Percentiles rank a stretch among this genome's conserved stretches.
phyloP scores from a whole-genome alignment of 1,140 invertebrate species.

The Drosophila pseudoobscura region DNA sequence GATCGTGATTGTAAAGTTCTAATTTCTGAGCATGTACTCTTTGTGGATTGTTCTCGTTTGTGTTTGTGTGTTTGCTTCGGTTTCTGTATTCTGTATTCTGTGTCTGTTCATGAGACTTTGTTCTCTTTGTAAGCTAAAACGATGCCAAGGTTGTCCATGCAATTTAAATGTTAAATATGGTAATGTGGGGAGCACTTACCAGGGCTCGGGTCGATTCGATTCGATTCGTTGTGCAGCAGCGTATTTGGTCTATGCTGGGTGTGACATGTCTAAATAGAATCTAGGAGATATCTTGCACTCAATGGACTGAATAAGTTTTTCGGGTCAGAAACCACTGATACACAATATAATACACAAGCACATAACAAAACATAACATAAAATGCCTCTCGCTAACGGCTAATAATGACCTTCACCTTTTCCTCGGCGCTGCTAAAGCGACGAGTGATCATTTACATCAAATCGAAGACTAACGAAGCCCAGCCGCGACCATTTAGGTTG shows the following conservation, averaged over 20 bases:
- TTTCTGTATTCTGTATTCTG: neutral
- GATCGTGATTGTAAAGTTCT: conserved; percentile 36
- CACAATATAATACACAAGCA: too few relatives aligned
- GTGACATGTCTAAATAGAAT: conserved; percentile 29
- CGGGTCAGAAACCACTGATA: conserved; percentile 18
- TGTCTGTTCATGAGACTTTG: conserved; percentile 7
- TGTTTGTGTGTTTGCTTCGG: neutral
- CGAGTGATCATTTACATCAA: conserved; percentile 41
- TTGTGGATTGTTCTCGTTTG: conserved; percentile 30
- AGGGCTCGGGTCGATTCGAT: conserved; percentile 13
- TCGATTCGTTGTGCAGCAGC: neutral
- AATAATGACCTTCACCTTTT: conserved; percentile 52
- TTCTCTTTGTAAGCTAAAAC: conserved; percentile 35
- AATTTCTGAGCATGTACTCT: conserved; percentile 35
- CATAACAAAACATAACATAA: neutral
- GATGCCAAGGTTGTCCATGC: conserved; percentile 39
- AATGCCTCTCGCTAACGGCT: conserved; percentile 26
- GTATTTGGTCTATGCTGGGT: conserved; percentile 8
- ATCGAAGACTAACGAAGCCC: conserved; percentile 29
- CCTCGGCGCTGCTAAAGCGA: conserved; percentile 17
- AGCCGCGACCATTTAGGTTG: conserved; percentile 5
- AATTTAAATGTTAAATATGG: conserved; percentile 44
- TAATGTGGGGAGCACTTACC: conserved; percentile 30
- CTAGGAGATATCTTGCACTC: neutral
- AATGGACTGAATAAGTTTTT: conserved; percentile 13